Evolutionary conservation across 2,797 vertebrate genomes (phyloP).

Genomic region (Atherinosoma microstoma): DNA sequence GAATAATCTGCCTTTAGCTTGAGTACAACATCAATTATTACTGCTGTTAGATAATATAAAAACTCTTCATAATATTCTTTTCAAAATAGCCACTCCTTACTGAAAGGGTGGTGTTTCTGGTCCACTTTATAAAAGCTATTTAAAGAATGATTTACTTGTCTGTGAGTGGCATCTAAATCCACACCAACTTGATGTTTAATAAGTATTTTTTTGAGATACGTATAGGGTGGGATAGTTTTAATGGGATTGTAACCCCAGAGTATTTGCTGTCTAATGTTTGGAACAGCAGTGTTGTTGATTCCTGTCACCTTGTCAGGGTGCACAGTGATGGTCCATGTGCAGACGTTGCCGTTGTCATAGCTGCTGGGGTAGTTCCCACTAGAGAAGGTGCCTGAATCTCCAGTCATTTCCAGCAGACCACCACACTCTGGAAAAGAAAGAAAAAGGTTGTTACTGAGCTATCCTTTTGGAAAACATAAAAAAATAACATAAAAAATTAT

Average conservation of each 20-base stretch:
- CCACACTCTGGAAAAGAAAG: constrained; percentile 62
- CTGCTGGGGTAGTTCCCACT: constrained; percentile 81
- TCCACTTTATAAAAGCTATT: neutral
- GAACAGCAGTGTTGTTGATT: neutral
- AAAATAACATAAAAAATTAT: neutral
- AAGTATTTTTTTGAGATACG: neutral
- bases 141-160: neutral
- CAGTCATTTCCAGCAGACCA: constrained; percentile 67
- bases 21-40: too few species aligned
- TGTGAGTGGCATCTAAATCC: neutral
- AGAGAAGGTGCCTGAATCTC: constrained; percentile 78
- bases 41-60: too few species aligned
- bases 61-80: too few species aligned
- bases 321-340: constrained; percentile 82
- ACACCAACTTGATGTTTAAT: neutral
- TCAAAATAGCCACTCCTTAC: too few species aligned
- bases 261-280: neutral
- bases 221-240: neutral
- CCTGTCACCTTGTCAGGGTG: constrained; percentile 79
- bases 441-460: neutral
- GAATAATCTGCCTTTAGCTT: too few species aligned
- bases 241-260: neutral
- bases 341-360: constrained; percentile 80
- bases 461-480: constrained; percentile 1
- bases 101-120: too few species aligned